phyloP scores from a whole-genome alignment of 35 echinoderm and acorn worm genomes.

The Strongylocentrotus purpuratus region DNA sequence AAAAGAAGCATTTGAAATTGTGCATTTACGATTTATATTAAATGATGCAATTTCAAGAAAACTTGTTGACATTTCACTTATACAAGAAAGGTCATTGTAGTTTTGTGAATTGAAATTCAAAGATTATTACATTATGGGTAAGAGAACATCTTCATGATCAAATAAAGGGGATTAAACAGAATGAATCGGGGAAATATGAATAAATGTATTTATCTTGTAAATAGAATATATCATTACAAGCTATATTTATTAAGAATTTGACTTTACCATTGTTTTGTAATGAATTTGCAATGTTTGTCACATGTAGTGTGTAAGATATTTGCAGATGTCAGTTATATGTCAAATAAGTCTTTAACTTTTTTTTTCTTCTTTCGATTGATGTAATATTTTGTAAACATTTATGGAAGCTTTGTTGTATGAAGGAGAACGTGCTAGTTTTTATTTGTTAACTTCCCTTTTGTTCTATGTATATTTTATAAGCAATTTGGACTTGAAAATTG shows the following conservation, averaged over 20 bases:
- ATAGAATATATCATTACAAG: slow-evolving; percentile 6
- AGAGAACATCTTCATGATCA: neutral
- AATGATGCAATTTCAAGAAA: too few relatives aligned
- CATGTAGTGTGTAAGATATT: neutral
- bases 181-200: neutral
- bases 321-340: neutral
- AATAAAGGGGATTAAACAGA: neutral
- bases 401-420: neutral
- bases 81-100: neutral
- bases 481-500: neutral
- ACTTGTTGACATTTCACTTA: neutral
- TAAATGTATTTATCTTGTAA: slow-evolving; percentile 15
- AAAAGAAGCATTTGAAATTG: neutral
- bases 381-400: neutral
- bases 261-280: neutral
- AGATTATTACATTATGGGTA: neutral
- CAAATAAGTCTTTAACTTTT: neutral
- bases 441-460: neutral
- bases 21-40: neutral
- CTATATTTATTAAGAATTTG: neutral
- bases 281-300: neutral
- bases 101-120: neutral
- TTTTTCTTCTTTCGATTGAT: neutral
- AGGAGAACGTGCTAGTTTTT: neutral
- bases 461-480: neutral